Evolutionary conservation across 2,113 vertebrate genomes (phyloP).

Genomic region (Syrmaticus mikado): DNA sequence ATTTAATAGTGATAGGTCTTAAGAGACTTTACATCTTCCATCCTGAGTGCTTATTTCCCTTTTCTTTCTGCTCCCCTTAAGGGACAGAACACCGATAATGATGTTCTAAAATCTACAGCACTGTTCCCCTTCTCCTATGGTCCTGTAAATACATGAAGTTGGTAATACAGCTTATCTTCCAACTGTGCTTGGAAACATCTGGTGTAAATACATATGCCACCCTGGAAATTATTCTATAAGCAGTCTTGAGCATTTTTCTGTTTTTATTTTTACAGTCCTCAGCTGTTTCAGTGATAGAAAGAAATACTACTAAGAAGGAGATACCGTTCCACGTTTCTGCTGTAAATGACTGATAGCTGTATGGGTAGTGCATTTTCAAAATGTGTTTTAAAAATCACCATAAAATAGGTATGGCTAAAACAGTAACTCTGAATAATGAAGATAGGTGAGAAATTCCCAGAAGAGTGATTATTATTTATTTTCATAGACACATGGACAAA

Average conservation of each 20-base stretch:
- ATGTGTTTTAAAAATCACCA: background rate
- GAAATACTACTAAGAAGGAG: background rate
- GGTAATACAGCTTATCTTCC: background rate
- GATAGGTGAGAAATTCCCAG: background rate
- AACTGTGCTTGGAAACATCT: background rate
- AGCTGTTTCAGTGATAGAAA: background rate
- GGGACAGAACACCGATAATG: background rate
- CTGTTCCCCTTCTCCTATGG: background rate
- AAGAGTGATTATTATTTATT: background rate
- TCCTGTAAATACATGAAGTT: background rate
- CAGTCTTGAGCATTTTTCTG: background rate
- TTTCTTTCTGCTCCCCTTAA: background rate
- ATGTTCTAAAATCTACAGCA: background rate
- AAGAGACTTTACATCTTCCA: background rate
- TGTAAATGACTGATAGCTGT: background rate
- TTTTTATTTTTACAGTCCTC: background rate
- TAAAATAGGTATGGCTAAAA: background rate
- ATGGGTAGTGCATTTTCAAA: background rate
- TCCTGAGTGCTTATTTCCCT: background rate
- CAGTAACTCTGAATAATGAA: background rate
- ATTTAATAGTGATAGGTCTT: conserved; percentile 27
- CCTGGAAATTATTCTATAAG: background rate
- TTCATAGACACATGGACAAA: too few relatives aligned
- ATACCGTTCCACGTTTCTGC: background rate
- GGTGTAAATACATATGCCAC: background rate